Conservation (phyloP, 2,888 invertebrate genomes). For the Cylindroiulus punctatus region DNA sequence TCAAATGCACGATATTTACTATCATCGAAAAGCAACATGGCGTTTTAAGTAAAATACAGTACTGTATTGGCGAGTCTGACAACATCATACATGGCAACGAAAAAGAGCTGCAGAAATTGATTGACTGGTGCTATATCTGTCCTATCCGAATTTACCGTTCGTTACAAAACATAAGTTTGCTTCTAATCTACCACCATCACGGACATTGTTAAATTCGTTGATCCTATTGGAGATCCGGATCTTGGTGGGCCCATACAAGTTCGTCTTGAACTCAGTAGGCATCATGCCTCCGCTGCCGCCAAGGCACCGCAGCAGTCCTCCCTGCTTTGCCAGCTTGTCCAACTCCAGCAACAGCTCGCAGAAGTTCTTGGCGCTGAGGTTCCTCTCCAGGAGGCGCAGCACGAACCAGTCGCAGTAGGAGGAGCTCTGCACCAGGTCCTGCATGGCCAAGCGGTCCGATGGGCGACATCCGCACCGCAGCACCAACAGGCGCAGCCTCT, state of each 20-base stretch:
- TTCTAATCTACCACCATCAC: no score
- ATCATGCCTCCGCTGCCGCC: background rate
- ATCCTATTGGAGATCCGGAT: background rate
- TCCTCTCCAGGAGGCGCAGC: slow-evolving; percentile 92
- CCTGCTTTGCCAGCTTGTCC: background rate
- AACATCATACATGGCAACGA: no score
- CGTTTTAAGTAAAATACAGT: no score
- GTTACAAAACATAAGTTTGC: no score
- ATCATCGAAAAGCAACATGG: no score
- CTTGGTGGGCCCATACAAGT: background rate
- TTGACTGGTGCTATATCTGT: no score
- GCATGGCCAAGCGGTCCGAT: slow-evolving; percentile 87
- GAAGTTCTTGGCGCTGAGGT: slow-evolving; percentile 77
- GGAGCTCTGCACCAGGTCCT: slow-evolving; percentile 80
- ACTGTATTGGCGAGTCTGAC: no score
- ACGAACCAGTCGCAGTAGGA: slow-evolving; percentile 97
- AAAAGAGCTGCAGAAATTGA: no score
- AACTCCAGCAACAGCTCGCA: slow-evolving; percentile 52
- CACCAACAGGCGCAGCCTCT: slow-evolving; percentile 90
- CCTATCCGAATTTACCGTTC: no score
- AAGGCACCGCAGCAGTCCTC: background rate
- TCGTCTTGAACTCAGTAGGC: background rate
- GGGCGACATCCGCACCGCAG: slow-evolving; percentile 87
- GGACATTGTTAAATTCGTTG: background rate
- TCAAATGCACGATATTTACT: no score